Conservation (phyloP, 2,113 vertebrate species). For the Genyomyrus donnyi region DNA sequence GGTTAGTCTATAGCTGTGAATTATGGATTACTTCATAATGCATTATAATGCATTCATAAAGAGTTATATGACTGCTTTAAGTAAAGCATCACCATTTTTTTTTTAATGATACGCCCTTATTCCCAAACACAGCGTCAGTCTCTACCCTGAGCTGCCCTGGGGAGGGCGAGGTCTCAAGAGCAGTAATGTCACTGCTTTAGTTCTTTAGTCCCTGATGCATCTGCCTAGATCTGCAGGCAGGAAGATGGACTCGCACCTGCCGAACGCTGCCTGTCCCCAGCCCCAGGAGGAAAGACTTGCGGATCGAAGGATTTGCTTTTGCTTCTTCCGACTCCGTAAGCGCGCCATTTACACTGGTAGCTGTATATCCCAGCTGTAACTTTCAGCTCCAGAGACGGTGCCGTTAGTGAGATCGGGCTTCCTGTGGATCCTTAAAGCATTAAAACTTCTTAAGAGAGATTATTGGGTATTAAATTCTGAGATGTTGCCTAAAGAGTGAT, state of each 20-base stretch:
- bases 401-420: not conserved
- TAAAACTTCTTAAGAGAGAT: not conserved
- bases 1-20: no score
- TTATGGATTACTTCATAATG: no score
- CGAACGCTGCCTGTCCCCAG: not conserved
- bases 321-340: not conserved
- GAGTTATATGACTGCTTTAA: no score
- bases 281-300: not conserved
- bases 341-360: not conserved
- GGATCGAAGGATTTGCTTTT: not conserved
- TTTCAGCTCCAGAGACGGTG: not conserved
- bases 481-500: not conserved
- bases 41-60: no score
- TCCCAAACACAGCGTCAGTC: not conserved
- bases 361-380: not conserved
- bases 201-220: not conserved
- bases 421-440: not conserved
- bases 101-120: not conserved
- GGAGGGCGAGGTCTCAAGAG: not conserved
- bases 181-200: not conserved
- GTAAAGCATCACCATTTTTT: not conserved
- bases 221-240: not conserved
- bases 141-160: not conserved
- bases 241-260: not conserved
- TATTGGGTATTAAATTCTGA: not conserved